Evolutionary conservation across 2,888 invertebrate genomes (phyloP).

Genomic region (Spilarctia lutea): DNA sequence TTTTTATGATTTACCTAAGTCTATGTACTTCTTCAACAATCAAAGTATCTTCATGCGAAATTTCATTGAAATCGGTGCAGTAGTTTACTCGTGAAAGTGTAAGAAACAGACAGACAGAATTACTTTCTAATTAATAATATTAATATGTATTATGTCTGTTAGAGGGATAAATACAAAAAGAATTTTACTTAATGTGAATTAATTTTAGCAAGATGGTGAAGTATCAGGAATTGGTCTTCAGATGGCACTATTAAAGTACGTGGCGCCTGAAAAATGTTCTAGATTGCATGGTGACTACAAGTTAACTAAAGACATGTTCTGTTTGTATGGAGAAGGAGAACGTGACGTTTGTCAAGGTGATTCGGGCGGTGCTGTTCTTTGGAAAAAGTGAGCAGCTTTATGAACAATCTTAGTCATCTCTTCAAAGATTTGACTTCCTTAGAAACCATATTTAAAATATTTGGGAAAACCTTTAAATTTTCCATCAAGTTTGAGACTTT

Average conservation of each 20-base stretch:
- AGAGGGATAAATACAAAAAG: no score
- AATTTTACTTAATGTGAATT: background rate
- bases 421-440: background rate
- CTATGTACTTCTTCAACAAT: no score
- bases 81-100: no score
- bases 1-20: no score
- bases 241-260: slow-evolving; percentile 59
- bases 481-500: no score
- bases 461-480: background rate
- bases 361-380: slow-evolving; percentile 74
- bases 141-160: no score
- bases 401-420: background rate
- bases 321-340: slow-evolving; percentile 70
- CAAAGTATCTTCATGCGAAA: no score
- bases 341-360: slow-evolving; percentile 75
- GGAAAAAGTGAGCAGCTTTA: slow-evolving; percentile 63
- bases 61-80: no score
- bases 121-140: no score
- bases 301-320: slow-evolving; percentile 72
- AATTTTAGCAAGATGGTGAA: slow-evolving; percentile 63
- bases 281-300: slow-evolving; percentile 51
- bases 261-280: slow-evolving; percentile 58
- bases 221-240: slow-evolving; percentile 63
- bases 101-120: no score
- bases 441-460: no score